A percentile compares a stretch with the other conserved stretches of the same genome.
Conservation (phyloP, 2,113 vertebrate genomes). For the Eleginops maclovinus region DNA sequence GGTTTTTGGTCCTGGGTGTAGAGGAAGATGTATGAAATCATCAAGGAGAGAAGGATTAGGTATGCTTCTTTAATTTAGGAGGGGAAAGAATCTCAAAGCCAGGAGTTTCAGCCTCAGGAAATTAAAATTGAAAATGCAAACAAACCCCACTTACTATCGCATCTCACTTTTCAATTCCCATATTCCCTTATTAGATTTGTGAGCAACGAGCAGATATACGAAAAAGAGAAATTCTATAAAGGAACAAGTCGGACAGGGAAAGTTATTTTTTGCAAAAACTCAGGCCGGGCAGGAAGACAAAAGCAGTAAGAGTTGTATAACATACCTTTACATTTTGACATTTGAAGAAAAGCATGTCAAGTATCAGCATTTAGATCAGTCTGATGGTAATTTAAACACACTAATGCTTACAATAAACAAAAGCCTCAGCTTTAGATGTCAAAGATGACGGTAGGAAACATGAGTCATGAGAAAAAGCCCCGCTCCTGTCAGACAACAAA, state of each 20-base stretch:
- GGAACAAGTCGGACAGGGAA: not conserved
- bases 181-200: slow-evolving; percentile 68
- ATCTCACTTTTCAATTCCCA: slow-evolving; percentile 88
- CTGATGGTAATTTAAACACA: slow-evolving; percentile 66
- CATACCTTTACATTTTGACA: slow-evolving; percentile 25
- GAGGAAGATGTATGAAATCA: slow-evolving; percentile 55
- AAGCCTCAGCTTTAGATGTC: slow-evolving; percentile 55
- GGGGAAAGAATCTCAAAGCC: slow-evolving; percentile 86
- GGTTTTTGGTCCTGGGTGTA: not conserved
- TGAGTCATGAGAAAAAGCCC: slow-evolving; percentile 34
- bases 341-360: slow-evolving; percentile 26
- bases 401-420: slow-evolving; percentile 66
- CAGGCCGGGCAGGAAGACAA: not conserved
- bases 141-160: slow-evolving; percentile 88
- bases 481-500: slow-evolving; percentile 50
- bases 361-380: slow-evolving; percentile 49
- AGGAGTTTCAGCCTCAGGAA: slow-evolving; percentile 93
- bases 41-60: slow-evolving; percentile 39
- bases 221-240: slow-evolving; percentile 11
- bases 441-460: slow-evolving; percentile 54
- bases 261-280: slow-evolving; percentile 1
- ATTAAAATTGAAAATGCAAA: slow-evolving; percentile 98
- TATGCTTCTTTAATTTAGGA: slow-evolving; percentile 63
- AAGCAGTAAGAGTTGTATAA: not conserved
- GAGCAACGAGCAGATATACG: slow-evolving; percentile 23